phyloP scores from a whole-genome alignment of 1,140 invertebrate genomes.

The Drosophila bifasciata region DNA sequence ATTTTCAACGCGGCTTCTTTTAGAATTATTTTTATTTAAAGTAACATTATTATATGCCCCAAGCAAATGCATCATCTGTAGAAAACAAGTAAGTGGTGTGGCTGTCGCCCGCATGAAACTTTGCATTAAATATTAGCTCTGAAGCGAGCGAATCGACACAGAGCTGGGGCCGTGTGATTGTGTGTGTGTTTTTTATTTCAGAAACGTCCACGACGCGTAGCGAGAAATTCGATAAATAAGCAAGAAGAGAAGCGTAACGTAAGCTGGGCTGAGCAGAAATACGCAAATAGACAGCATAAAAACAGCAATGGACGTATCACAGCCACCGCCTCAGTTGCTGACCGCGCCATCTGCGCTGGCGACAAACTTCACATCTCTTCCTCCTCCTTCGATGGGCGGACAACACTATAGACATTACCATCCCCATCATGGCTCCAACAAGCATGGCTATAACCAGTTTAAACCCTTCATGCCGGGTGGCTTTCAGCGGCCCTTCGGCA shows the following conservation, averaged over 20 bases:
- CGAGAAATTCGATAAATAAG: slow-evolving; percentile 7
- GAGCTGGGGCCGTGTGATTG: slow-evolving; percentile 18
- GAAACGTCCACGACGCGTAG: slow-evolving; percentile 11
- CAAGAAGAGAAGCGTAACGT: neutral
- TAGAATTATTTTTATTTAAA: neutral
- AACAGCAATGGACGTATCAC: slow-evolving; percentile 69
- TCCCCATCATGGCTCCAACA: slow-evolving; percentile 70
- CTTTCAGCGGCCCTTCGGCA: slow-evolving; percentile 82
- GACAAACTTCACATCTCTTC: slow-evolving; percentile 73
- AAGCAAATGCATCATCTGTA: slow-evolving; percentile 16
- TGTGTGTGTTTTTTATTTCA: slow-evolving; percentile 41
- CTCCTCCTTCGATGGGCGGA: slow-evolving; percentile 67
- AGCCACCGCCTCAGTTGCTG: slow-evolving; percentile 74
- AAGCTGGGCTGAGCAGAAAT: too few relatives aligned
- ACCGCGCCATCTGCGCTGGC: slow-evolving; percentile 76
- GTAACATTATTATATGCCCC: neutral
- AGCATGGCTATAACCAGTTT: slow-evolving; percentile 77
- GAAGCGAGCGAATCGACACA: neutral
- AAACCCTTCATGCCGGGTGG: slow-evolving; percentile 78
- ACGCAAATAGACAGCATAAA: neutral
- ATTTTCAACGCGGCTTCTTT: slow-evolving; percentile 21
- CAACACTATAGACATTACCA: slow-evolving; percentile 76
- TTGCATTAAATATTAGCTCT: neutral
- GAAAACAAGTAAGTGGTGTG: slow-evolving; percentile 12
- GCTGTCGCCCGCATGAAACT: too few relatives aligned